Conservation (phyloP, 2,113 vertebrate genomes). For the Gorsachius goisagi region DNA sequence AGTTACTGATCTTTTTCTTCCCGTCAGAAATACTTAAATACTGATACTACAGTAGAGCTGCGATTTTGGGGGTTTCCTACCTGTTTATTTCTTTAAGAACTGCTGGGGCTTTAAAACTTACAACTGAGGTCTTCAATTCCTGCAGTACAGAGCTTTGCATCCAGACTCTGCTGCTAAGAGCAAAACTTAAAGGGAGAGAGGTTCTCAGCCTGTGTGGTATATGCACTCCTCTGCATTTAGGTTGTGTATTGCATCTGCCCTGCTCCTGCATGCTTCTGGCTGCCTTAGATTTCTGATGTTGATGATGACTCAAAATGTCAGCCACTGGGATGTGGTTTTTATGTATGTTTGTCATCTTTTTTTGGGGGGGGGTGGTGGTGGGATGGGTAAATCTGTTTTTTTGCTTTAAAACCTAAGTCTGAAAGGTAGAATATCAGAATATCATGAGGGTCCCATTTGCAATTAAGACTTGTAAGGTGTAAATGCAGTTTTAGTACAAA, state of each 20-base stretch:
- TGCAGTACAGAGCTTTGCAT: neutral
- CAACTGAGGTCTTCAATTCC: neutral
- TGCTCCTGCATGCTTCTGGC: neutral
- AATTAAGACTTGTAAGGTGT: neutral
- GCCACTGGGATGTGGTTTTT: too few species aligned
- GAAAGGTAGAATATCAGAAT: neutral
- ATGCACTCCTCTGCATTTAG: neutral
- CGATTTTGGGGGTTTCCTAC: neutral
- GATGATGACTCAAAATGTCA: neutral
- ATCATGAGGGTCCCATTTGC: neutral
- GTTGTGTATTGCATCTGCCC: neutral
- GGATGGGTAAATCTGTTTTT: neutral
- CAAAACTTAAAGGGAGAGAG: neutral
- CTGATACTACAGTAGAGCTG: neutral
- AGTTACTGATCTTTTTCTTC: neutral
- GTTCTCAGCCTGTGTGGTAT: neutral
- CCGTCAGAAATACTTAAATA: neutral
- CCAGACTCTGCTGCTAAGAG: neutral
- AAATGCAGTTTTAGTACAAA: neutral
- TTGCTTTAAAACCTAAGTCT: neutral
- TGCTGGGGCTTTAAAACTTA: neutral
- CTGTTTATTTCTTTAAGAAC: neutral
- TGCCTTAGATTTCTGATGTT: neutral
- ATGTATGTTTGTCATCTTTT: neutral
- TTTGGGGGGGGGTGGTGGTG: too few species aligned